Evolutionary conservation across 2,888 invertebrate species (phyloP).

Genomic region (Oeneis ivallda): DNA sequence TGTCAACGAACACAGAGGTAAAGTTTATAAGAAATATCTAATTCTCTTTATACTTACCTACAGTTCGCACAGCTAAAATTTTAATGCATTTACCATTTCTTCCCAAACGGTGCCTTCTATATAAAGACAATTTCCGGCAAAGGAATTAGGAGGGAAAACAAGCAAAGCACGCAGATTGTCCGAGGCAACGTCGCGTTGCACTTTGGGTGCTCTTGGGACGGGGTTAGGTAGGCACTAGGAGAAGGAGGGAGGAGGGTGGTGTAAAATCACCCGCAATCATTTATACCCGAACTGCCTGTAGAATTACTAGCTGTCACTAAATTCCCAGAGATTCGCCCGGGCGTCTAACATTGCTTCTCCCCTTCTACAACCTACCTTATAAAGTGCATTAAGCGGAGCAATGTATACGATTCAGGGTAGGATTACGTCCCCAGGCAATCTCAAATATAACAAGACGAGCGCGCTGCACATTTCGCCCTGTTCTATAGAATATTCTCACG

Average conservation of each 20-base stretch:
- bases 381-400: conserved; percentile 37
- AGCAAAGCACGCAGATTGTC: conserved; percentile 82
- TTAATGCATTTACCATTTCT: conserved; percentile 51
- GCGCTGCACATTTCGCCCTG: conserved; percentile 51
- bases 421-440: conserved; percentile 41
- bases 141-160: conserved; percentile 81
- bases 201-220: conserved; percentile 62
- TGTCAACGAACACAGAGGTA: too few species aligned
- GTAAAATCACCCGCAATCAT: conserved; percentile 82
- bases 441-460: conserved; percentile 50
- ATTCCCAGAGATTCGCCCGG: conserved; percentile 53
- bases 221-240: conserved; percentile 63
- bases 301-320: conserved; percentile 78
- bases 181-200: conserved; percentile 78
- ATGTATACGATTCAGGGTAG: conserved; percentile 38
- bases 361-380: conserved; percentile 22
- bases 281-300: conserved; percentile 81
- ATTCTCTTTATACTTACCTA: conserved; percentile 16
- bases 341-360: conserved; percentile 35
- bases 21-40: conserved; percentile 14
- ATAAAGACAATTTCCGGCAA: conserved; percentile 80
- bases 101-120: conserved; percentile 70
- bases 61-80: conserved; percentile 51
- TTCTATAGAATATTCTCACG: conserved; percentile 51
- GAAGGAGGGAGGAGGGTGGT: conserved; percentile 64